A percentile compares a stretch with the other conserved stretches of the same genome.
Conservation (phyloP, 2,888 invertebrate genomes). For the Prosapia bicincta region DNA sequence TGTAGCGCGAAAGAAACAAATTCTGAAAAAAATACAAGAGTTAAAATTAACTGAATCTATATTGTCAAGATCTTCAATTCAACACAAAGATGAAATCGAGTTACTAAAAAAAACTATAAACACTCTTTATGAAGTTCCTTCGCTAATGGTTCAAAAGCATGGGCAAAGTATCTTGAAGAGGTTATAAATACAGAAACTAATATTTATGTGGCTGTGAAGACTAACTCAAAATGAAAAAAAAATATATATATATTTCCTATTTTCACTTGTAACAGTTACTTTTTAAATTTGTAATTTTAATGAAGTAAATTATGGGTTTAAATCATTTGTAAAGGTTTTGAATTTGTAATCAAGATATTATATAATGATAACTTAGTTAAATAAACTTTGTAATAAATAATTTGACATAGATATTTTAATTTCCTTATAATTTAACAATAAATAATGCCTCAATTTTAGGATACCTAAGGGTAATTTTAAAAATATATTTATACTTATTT, state of each 20-base stretch:
- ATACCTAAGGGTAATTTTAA: too few relatives aligned
- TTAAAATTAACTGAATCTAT: conserved; percentile 21
- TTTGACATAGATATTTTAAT: too few relatives aligned
- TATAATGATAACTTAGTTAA: too few relatives aligned
- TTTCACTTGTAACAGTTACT: not conserved
- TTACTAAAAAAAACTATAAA: conserved; percentile 12
- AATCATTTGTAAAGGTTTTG: too few relatives aligned
- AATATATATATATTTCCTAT: too few relatives aligned
- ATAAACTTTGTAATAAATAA: too few relatives aligned
- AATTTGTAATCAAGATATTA: too few relatives aligned
- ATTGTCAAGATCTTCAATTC: not conserved
- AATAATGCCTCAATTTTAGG: too few relatives aligned
- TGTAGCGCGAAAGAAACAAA: conserved; percentile 1
- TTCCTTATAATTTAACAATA: too few relatives aligned
- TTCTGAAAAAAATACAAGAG: conserved; percentile 12
- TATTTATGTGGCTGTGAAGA: not conserved
- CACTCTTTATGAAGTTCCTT: conserved; percentile 3
- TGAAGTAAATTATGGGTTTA: too few relatives aligned
- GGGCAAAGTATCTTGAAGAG: not conserved
- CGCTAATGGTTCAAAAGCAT: not conserved
- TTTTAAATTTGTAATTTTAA: not conserved
- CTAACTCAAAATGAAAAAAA: not conserved
- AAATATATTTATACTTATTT: too few relatives aligned
- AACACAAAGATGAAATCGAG: not conserved
- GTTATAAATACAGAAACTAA: not conserved